phyloP scores from a whole-genome alignment of 2,113 vertebrate species.

The Sigmodon hispidus region DNA sequence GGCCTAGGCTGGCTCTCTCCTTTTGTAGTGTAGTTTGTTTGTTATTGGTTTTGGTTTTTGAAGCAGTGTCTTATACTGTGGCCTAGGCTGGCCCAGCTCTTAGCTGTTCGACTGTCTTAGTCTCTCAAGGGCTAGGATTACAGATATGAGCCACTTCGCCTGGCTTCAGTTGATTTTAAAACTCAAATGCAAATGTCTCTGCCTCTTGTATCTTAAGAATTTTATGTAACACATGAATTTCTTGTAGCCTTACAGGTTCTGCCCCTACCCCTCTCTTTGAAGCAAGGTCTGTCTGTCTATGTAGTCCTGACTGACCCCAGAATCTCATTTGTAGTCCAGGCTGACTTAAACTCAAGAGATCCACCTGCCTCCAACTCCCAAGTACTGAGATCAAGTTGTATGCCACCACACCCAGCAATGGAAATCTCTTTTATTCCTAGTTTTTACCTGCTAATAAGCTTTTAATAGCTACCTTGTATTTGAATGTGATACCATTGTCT shows the following conservation, averaged over 20 bases:
- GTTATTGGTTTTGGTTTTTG: background rate
- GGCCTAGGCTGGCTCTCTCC: no score
- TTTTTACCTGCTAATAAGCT: constrained; percentile 43
- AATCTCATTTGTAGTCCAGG: background rate
- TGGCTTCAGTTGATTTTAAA: background rate
- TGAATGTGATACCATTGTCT: background rate
- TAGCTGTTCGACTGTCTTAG: background rate
- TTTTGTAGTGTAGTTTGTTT: background rate
- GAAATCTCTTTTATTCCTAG: background rate
- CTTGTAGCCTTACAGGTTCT: background rate
- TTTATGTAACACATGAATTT: background rate
- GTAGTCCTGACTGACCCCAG: background rate
- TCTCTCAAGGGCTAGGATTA: background rate
- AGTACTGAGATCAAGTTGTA: background rate
- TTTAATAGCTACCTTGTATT: background rate
- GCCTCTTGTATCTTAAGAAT: background rate
- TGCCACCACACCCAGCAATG: background rate
- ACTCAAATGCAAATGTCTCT: background rate
- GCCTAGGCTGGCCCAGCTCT: background rate
- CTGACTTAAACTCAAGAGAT: background rate
- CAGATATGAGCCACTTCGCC: background rate
- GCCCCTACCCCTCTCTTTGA: background rate
- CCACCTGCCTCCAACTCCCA: background rate
- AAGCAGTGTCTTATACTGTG: background rate
- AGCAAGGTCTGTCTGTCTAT: background rate